Conservation (phyloP, 2,888 invertebrate species). For the Dasysyrphus albostriatus region DNA sequence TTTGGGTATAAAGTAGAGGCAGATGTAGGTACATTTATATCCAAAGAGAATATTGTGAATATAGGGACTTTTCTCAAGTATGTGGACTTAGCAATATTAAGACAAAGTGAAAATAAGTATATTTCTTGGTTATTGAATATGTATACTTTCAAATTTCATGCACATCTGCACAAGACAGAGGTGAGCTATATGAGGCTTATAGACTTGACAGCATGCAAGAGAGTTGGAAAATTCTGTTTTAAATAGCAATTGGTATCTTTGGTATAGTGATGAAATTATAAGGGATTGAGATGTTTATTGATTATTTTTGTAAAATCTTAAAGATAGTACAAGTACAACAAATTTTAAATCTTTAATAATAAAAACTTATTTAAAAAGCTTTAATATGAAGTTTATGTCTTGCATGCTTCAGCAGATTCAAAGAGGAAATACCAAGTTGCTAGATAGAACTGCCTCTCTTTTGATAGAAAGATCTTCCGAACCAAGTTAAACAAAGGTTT, state of each 20-base stretch:
- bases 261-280: background rate
- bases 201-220: conserved; percentile 37
- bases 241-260: background rate
- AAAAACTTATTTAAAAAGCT: too few relatives aligned
- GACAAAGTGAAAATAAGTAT: conserved; percentile 61
- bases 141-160: conserved; percentile 64
- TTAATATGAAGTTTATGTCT: too few relatives aligned
- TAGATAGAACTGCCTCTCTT: too few relatives aligned
- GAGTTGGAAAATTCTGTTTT: background rate
- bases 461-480: too few relatives aligned
- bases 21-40: background rate
- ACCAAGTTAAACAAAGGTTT: too few relatives aligned
- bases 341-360: background rate
- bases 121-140: conserved; percentile 66
- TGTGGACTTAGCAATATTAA: conserved; percentile 49
- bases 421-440: too few relatives aligned
- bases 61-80: conserved; percentile 51
- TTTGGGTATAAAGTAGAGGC: background rate
- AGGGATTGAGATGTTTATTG: conserved; percentile 3
- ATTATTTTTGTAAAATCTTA: background rate
- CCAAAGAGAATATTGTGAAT: conserved; percentile 9
- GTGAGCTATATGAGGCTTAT: conserved; percentile 30
- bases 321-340: background rate
- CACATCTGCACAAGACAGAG: conserved; percentile 43
- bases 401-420: too few relatives aligned